Percentiles rank a stretch among this genome's conserved stretches.
Evolutionary conservation across 2,888 invertebrate genomes (phyloP).

Genomic region (Pseudeuparius sepicola): DNA sequence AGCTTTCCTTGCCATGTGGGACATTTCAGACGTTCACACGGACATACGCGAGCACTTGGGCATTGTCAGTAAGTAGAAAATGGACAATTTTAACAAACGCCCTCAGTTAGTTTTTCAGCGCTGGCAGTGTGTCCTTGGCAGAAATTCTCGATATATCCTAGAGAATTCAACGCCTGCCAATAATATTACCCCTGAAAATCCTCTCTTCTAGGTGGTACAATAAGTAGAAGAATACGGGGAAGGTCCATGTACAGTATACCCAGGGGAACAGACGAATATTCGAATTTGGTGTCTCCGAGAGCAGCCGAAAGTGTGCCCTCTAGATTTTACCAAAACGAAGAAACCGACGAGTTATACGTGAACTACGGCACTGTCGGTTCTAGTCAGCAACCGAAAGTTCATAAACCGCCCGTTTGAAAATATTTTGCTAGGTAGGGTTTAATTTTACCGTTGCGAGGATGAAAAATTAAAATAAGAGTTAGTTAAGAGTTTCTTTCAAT

Average conservation of each 20-base stretch:
- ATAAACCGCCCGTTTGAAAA: slow-evolving; percentile 10
- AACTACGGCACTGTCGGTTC: slow-evolving; percentile 34
- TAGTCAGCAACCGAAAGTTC: slow-evolving; percentile 23
- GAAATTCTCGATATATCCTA: no score
- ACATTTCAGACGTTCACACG: slow-evolving; percentile 88
- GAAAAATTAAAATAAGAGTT: no score
- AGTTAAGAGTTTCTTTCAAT: no score
- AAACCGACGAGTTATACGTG: slow-evolving; percentile 32
- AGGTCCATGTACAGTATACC: slow-evolving; percentile 65
- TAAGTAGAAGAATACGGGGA: slow-evolving; percentile 69
- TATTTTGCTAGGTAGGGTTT: no score
- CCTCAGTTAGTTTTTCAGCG: background rate
- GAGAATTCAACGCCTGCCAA: no score
- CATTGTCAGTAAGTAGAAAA: slow-evolving; percentile 62
- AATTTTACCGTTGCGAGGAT: no score
- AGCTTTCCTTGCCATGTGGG: slow-evolving; percentile 88
- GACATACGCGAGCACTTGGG: slow-evolving; percentile 90
- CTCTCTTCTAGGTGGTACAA: slow-evolving; percentile 51
- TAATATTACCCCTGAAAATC: background rate
- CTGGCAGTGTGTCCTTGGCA: background rate
- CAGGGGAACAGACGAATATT: slow-evolving; percentile 52
- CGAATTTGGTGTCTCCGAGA: slow-evolving; percentile 31
- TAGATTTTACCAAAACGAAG: slow-evolving; percentile 18
- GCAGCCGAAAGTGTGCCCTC: slow-evolving; percentile 32
- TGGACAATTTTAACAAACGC: no score